Evolutionary conservation across 2,113 vertebrate genomes (phyloP), one percentile per base, ranked within the genome.

Genomic region (Meleagris gallopavo): DNA sequence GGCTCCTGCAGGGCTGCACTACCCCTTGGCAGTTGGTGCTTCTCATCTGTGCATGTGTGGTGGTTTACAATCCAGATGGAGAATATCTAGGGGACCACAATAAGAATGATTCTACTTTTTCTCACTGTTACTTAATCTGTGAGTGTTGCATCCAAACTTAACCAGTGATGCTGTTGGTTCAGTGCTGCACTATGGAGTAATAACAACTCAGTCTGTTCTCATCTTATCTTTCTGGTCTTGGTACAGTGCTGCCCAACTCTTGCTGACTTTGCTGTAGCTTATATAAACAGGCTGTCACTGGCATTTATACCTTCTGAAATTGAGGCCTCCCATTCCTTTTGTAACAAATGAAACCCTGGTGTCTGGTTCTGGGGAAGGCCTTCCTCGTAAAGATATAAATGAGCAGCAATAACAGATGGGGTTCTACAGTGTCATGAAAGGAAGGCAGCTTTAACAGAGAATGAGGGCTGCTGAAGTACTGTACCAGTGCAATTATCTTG

Each of bases 321-420:
- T 36, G 16, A 57, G 52, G 24, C 50, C 21, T 86, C 80, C 43
- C 21, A 11, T 62, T 81, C 13, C 46, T 62, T 8, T 40, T 81
- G 18, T 4, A 60, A 73, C 41, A 61, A 43, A 34, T 88, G 25
- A 41, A 89, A 55, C 57, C 84, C 36, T 83, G 45, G 11, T 69
- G 72, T 69, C 73, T 76, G 54, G 4, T 62, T 72, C 60, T 74
- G 34, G 38, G 38, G 52, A 80, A 94, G 70, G 45, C 55, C 54
- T 89, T 66, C 41, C 73, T 87, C 50, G 48, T 83, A 70, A 89
- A 87, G 66, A 91, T 86, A 77, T 36, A 88, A 57, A 81, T 81
- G n/a, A 89, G 34, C 61, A 82, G 15, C 81, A 87, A 77, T 66
- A 89, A 62, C 70, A 86, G 55, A 77, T 84, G 50, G 30, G 21